Conservation (phyloP, 2,888 invertebrate species). For the Pharmacophagus antenor region DNA sequence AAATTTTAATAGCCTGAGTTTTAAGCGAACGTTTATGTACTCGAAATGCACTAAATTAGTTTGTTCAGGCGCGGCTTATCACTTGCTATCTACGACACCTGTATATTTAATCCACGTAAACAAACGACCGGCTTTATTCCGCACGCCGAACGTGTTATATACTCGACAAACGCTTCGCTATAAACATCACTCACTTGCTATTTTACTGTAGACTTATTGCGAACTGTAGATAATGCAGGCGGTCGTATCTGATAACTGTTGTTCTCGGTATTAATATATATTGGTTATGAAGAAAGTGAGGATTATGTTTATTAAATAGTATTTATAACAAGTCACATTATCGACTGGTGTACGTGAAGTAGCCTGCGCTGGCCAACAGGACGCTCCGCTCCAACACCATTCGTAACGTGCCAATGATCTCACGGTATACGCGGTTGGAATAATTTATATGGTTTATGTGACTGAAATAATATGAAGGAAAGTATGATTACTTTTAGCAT, state of each 20-base stretch:
- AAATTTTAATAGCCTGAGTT: conserved; percentile 8
- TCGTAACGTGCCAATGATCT: conserved; percentile 51
- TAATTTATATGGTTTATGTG: conserved; percentile 13
- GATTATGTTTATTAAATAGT: conserved; percentile 18
- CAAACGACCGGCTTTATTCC: conserved; percentile 23
- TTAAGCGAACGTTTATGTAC: background rate
- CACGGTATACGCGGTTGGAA: conserved; percentile 40
- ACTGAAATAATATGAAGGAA: conserved; percentile 23
- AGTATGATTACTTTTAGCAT: conserved; percentile 8
- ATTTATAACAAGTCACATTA: conserved; percentile 13
- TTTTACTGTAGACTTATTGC: conserved; percentile 9
- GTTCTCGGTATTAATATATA: conserved; percentile 15
- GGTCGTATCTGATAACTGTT: conserved; percentile 12
- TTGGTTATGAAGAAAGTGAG: conserved; percentile 11
- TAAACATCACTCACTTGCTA: conserved; percentile 17
- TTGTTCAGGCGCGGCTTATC: conserved; percentile 26
- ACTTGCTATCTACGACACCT: conserved; percentile 33
- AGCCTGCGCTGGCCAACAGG: conserved; percentile 32
- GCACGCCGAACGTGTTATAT: conserved; percentile 9
- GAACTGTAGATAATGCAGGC: conserved; percentile 6
- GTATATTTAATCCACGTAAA: conserved; percentile 33
- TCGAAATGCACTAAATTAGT: conserved; percentile 1
- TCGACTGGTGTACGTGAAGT: conserved; percentile 12
- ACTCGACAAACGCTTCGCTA: conserved; percentile 8
- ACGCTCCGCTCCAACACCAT: conserved; percentile 37